Percentiles rank a stretch among this genome's conserved stretches.
These are phyloP conservation scores for Caenorhabditis latens DNA, from an alignment of 1,140 invertebrate species.

Conservation along the genomic window DNA sequence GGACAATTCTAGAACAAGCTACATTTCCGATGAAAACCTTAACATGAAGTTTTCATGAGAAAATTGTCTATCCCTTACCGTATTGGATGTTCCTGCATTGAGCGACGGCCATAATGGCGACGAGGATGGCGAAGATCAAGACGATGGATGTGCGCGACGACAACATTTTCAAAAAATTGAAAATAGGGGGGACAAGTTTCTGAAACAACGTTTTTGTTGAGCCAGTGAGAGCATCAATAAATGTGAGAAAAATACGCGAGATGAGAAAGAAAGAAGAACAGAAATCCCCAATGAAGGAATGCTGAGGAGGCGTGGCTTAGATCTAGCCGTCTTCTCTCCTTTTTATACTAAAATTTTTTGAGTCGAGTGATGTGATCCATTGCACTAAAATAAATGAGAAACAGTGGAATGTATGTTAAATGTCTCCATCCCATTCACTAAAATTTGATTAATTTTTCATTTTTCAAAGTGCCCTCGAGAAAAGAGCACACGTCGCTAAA, in stretches of 20 bases:
- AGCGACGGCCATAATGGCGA: slow-evolving; percentile 28
- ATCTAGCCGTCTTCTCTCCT: too few relatives aligned
- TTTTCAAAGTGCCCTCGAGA: slow-evolving; percentile 19
- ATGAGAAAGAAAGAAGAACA: background rate
- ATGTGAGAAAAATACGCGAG: background rate
- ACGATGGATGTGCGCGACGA: slow-evolving; percentile 45
- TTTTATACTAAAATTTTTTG: slow-evolving; percentile 33
- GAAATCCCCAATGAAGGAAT: background rate
- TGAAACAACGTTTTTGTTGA: background rate
- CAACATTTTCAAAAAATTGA: slow-evolving; percentile 13
- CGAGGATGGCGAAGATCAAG: slow-evolving; percentile 31
- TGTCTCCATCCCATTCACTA: too few relatives aligned
- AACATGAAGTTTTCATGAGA: too few relatives aligned
- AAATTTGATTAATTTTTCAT: slow-evolving; percentile 44
- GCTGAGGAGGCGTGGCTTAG: background rate
- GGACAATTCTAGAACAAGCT: background rate
- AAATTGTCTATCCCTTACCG: background rate
- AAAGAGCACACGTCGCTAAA: too few relatives aligned
- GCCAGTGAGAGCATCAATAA: background rate
- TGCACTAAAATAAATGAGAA: slow-evolving; percentile 26
- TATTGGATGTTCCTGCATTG: slow-evolving; percentile 47
- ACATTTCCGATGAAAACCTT: too few relatives aligned
- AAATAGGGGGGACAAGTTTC: slow-evolving; percentile 23
- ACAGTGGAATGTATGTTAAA: background rate
- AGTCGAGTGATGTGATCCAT: slow-evolving; percentile 39